Conservation (phyloP, 2,797 vertebrate genomes). For the Eulemur mongoz region DNA sequence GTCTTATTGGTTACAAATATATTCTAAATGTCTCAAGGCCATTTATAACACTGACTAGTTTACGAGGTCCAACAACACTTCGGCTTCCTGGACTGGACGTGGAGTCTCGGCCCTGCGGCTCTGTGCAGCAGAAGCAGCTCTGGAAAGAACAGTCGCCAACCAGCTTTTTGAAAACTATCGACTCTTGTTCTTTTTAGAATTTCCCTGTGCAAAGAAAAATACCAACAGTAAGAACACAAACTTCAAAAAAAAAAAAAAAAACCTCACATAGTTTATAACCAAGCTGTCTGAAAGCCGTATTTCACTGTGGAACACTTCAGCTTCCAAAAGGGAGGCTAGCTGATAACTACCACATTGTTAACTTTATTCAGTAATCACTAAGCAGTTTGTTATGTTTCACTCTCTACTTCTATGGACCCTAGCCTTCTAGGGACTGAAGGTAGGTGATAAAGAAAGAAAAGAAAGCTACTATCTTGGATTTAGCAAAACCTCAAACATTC, state of each 20-base stretch:
- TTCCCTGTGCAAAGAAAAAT: constrained; percentile 88
- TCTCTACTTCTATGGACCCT: not conserved
- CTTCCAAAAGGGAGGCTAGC: not conserved
- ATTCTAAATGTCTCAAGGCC: constrained; percentile 77
- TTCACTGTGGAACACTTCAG: not conserved
- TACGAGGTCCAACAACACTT: constrained; percentile 63
- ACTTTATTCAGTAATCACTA: not conserved
- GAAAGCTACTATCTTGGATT: not conserved
- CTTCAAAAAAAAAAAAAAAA: not conserved
- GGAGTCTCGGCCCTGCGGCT: constrained; percentile 53
- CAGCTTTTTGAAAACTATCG: constrained; percentile 87
- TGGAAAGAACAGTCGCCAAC: constrained; percentile 42
- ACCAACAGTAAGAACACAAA: constrained; percentile 68
- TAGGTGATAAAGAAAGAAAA: not conserved
- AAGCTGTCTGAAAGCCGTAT: not conserved
- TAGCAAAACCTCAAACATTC: constrained; percentile 43
- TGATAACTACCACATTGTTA: not conserved
- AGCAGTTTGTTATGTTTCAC: not conserved
- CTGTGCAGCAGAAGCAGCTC: constrained; percentile 75
- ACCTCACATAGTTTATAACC: not conserved
- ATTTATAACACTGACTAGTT: constrained; percentile 77
- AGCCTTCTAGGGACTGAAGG: not conserved
- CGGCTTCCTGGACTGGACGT: constrained; percentile 62
- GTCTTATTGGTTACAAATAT: constrained; percentile 68
- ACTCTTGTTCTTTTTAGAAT: constrained; percentile 97